Evolutionary conservation across 2,113 vertebrate species (phyloP).

Genomic region (Hoplias malabaricus): DNA sequence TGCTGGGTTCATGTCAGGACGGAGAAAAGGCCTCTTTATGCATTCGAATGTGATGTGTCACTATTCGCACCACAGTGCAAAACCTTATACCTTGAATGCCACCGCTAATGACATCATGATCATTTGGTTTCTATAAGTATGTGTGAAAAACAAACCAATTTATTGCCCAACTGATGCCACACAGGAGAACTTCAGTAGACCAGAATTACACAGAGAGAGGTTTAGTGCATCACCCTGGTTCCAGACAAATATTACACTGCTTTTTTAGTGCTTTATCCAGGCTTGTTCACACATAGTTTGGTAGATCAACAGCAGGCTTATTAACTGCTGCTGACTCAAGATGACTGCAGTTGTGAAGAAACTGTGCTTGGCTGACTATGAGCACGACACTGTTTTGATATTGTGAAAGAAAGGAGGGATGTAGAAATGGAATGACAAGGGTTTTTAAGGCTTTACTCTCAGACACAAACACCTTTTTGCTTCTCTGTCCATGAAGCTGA

Average conservation of each 20-base stretch:
- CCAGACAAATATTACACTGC: neutral
- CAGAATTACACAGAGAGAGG: neutral
- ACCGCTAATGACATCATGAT: neutral
- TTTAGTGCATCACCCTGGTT: neutral
- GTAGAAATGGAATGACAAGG: neutral
- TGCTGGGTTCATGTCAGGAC: neutral
- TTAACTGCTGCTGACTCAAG: neutral
- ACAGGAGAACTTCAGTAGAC: neutral
- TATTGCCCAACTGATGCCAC: neutral
- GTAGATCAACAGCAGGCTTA: neutral
- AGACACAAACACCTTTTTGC: too few relatives aligned
- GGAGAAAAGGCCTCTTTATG: neutral
- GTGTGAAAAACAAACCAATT: slow-evolving; percentile 11
- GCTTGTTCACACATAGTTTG: neutral
- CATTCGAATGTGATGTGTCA: neutral
- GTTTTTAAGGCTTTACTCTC: neutral
- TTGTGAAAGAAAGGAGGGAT: neutral
- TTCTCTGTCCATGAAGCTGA: too few relatives aligned
- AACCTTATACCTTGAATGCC: slow-evolving; percentile 3
- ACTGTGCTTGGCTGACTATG: neutral
- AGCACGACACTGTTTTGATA: neutral
- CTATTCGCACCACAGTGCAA: slow-evolving; percentile 1
- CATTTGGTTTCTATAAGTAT: neutral
- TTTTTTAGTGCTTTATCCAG: neutral
- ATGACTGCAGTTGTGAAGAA: neutral